A percentile compares a stretch with the other conserved stretches of the same genome.
phyloP scores from a whole-genome alignment of 2,888 invertebrate genomes.

The Belgica antarctica region DNA sequence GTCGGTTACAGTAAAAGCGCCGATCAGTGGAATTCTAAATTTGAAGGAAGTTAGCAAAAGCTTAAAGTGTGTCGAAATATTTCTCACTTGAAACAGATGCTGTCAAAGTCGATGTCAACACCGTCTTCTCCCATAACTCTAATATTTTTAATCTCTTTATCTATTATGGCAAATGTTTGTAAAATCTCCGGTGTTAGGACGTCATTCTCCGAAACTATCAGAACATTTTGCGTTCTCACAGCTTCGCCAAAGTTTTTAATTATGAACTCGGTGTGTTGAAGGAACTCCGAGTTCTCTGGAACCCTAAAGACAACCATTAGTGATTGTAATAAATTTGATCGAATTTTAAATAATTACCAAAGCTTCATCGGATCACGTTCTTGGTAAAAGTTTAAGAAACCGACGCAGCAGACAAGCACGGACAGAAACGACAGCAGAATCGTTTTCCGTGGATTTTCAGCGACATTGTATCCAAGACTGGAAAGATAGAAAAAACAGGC shows the following conservation, averaged over 20 bases:
- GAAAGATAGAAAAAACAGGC: neutral
- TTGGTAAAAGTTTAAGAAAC: slow-evolving; percentile 65
- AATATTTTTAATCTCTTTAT: slow-evolving; percentile 56
- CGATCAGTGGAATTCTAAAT: slow-evolving; percentile 52
- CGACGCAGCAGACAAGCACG: slow-evolving; percentile 61
- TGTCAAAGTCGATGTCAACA: slow-evolving; percentile 45
- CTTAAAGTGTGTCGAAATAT: neutral
- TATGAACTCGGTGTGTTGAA: slow-evolving; percentile 69
- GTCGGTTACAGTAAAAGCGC: slow-evolving; percentile 45
- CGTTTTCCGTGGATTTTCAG: slow-evolving; percentile 61
- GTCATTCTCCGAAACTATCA: slow-evolving; percentile 63
- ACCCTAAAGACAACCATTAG: no score
- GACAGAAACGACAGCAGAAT: slow-evolving; percentile 59
- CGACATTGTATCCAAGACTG: slow-evolving; percentile 64
- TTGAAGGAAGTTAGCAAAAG: neutral
- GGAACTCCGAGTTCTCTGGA: slow-evolving; percentile 68
- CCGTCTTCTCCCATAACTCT: slow-evolving; percentile 51
- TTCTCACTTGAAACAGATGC: slow-evolving; percentile 47
- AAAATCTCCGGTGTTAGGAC: slow-evolving; percentile 64
- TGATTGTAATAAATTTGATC: no score
- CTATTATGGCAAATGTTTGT: slow-evolving; percentile 57
- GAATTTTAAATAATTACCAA: no score
- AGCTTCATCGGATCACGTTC: slow-evolving; percentile 73
- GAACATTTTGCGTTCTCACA: slow-evolving; percentile 62
- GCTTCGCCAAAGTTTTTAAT: slow-evolving; percentile 65